Percentiles rank a stretch among this genome's conserved stretches.
Conservation (phyloP, 2,797 vertebrate species). For the Pitangus sulphuratus region DNA sequence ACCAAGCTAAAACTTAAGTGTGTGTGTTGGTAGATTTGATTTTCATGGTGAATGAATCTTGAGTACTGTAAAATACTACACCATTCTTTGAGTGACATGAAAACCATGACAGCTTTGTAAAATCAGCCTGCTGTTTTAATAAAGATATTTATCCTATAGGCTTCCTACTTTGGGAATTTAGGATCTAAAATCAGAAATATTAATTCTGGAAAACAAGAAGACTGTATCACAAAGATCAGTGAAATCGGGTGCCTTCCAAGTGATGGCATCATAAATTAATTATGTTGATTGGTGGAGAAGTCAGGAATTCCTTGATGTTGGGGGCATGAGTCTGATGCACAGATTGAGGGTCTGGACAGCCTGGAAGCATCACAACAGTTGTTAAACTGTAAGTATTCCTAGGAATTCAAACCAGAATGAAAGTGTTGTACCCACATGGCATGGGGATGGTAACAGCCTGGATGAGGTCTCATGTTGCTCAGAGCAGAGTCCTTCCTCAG, state of each 20-base stretch:
- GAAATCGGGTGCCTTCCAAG: background rate
- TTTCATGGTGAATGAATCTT: background rate
- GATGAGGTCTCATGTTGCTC: background rate
- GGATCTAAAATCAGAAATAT: background rate
- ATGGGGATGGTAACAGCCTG: background rate
- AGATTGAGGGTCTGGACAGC: background rate
- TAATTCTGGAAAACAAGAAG: background rate
- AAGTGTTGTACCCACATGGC: accelerated
- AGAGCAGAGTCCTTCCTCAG: background rate
- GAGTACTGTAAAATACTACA: background rate
- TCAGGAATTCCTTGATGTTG: background rate
- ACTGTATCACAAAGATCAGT: background rate
- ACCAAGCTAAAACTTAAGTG: background rate
- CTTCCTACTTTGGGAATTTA: background rate
- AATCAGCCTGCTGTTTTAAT: background rate
- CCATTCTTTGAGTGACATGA: background rate
- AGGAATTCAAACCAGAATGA: background rate
- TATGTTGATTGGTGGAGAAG: background rate
- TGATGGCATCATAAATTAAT: background rate
- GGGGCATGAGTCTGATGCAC: accelerated
- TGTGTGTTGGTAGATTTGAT: background rate
- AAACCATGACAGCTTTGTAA: background rate
- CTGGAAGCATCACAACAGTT: background rate
- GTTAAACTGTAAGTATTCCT: background rate
- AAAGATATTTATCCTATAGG: background rate